A percentile compares a stretch with the other conserved stretches of the same genome.
Conservation (phyloP, 2,888 invertebrate genomes). For the Rotaria socialis region DNA sequence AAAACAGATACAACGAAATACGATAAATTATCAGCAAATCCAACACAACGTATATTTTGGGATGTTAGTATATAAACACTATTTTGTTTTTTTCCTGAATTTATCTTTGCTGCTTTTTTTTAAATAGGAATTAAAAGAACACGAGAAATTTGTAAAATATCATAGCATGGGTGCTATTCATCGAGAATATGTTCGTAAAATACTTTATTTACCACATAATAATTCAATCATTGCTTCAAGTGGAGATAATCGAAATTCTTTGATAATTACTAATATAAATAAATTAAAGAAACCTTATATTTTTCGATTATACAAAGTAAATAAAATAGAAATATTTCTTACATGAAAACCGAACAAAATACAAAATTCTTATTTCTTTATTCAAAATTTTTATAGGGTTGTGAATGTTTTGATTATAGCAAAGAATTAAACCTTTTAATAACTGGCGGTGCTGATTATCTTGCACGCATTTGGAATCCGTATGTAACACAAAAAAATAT, state of each 20-base stretch:
- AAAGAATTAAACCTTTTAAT: constrained; percentile 55
- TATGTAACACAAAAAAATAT: constrained; percentile 57
- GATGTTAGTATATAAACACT: neutral
- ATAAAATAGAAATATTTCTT: neutral
- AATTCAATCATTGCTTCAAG: constrained; percentile 55
- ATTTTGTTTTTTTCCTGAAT: neutral
- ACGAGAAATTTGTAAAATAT: constrained; percentile 52
- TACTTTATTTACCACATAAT: constrained; percentile 56
- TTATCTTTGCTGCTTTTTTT: no score
- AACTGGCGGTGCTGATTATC: constrained; percentile 57
- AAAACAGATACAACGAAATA: neutral
- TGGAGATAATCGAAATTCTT: constrained; percentile 52
- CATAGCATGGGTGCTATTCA: constrained; percentile 51
- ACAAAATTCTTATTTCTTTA: no score
- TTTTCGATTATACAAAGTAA: constrained; percentile 57
- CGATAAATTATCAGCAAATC: neutral
- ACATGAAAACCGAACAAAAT: no score
- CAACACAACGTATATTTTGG: constrained; percentile 13
- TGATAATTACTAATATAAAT: constrained; percentile 55
- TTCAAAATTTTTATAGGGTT: constrained; percentile 48
- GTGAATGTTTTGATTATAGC: constrained; percentile 58
- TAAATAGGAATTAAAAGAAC: constrained; percentile 52
- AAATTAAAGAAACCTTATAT: constrained; percentile 55
- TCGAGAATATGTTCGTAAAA: constrained; percentile 54
- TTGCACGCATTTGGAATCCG: constrained; percentile 58